Percentiles rank a stretch among this genome's conserved stretches.
phyloP scores from a whole-genome alignment of 2,797 vertebrate genomes.

The Paratrypauchen microcephalus region DNA sequence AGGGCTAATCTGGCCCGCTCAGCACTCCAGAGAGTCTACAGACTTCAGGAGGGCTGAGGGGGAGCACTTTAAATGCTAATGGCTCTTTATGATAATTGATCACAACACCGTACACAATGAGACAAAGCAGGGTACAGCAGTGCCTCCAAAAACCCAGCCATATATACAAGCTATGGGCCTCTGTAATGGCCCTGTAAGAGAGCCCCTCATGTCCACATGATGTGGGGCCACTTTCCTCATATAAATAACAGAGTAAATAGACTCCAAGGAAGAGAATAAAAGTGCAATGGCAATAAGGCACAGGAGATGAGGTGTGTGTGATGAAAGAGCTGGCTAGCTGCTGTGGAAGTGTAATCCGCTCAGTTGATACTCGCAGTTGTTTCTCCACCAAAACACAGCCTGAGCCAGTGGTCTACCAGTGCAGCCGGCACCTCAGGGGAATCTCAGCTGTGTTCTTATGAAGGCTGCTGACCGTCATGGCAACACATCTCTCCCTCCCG shows the following conservation, averaged over 20 bases:
- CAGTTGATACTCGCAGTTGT: conserved; percentile 65
- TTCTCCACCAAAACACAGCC: conserved; percentile 58
- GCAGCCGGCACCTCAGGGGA: conserved; percentile 65
- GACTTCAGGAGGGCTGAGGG: conserved; percentile 61
- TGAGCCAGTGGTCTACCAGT: conserved; percentile 65
- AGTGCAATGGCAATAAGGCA: conserved; percentile 22
- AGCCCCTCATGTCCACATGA: conserved; percentile 13
- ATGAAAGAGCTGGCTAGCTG: conserved; percentile 57
- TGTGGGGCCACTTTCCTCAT: conserved; percentile 22
- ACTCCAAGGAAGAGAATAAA: conserved; percentile 17
- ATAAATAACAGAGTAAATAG: conserved; percentile 37
- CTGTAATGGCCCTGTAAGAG: conserved; percentile 9
- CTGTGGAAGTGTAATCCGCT: conserved; percentile 70
- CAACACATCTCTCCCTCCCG: conserved; percentile 53
- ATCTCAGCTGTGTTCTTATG: conserved; percentile 67
- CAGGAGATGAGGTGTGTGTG: conserved; percentile 41
- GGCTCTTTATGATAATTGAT: conserved; percentile 66
- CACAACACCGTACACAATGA: conserved; percentile 56
- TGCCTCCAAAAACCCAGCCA: conserved; percentile 23
- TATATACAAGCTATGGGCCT: conserved; percentile 8
- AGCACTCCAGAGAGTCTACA: conserved; percentile 63
- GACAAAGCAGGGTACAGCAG: conserved; percentile 46
- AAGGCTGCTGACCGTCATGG: conserved; percentile 62
- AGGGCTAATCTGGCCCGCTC: conserved; percentile 62
- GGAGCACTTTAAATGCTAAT: conserved; percentile 77